A percentile compares a stretch with the other conserved stretches of the same genome.
phyloP scores from a whole-genome alignment of 2,888 invertebrate genomes.

The Oxystoma pomonae region DNA sequence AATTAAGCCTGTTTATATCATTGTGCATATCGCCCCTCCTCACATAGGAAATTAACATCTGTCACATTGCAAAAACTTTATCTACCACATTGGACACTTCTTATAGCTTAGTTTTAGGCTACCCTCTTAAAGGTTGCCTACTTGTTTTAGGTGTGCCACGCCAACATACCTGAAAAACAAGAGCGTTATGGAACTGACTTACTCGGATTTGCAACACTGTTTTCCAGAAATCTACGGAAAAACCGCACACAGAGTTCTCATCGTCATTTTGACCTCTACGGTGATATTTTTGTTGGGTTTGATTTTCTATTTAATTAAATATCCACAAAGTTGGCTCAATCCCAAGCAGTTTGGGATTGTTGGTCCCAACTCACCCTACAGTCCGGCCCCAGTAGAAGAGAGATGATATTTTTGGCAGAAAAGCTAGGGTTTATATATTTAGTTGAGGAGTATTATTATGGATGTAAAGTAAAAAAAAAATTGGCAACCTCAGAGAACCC shows the following conservation, averaged over 20 bases:
- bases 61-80: no score
- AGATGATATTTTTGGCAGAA: no score
- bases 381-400: constrained; percentile 22
- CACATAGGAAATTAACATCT: no score
- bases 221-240: constrained; percentile 36
- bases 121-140: no score
- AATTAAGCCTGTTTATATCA: no score
- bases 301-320: constrained; percentile 40
- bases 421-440: no score
- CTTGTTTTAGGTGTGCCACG: constrained; percentile 41
- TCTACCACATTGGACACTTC: no score
- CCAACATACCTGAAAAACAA: constrained; percentile 34
- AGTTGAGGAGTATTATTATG: no score
- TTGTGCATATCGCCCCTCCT: no score
- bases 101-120: no score
- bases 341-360: constrained; percentile 25
- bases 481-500: no score
- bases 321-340: constrained; percentile 29
- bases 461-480: no score
- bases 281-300: constrained; percentile 35
- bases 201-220: constrained; percentile 38
- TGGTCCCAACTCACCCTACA: constrained; percentile 41
- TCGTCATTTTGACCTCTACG: constrained; percentile 34
- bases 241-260: constrained; percentile 38
- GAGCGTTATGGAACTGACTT: constrained; percentile 32